Percentiles rank a stretch among this genome's conserved stretches.
Conservation (phyloP, 2,113 vertebrate species). For the Ophthalmolycus amberensis region DNA sequence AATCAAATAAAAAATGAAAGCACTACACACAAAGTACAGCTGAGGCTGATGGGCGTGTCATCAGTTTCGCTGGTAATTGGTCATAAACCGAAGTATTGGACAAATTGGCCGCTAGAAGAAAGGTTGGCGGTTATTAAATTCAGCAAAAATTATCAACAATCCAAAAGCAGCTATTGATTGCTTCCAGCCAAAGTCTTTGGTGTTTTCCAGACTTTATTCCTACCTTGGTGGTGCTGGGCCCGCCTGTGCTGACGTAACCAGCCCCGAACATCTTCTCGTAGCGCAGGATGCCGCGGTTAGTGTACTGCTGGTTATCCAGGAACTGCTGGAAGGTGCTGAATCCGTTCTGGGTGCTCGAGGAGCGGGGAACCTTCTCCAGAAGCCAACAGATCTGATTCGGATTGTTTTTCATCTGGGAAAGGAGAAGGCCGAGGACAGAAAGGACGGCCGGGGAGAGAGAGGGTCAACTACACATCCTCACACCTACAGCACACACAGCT, state of each 20-base stretch:
- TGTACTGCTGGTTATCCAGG: conserved; percentile 88
- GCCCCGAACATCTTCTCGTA: conserved; percentile 89
- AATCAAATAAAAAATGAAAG: too few relatives aligned
- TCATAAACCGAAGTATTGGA: not conserved
- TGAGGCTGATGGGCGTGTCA: not conserved
- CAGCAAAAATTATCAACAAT: not conserved
- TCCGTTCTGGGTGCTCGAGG: conserved; percentile 51
- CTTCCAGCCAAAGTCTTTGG: not conserved
- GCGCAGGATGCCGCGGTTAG: conserved; percentile 82
- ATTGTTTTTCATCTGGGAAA: conserved; percentile 86
- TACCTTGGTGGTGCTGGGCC: conserved; percentile 86
- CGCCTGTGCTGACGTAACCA: conserved; percentile 88
- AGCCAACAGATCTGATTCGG: conserved; percentile 89
- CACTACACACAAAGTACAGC: not conserved
- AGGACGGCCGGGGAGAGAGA: not conserved
- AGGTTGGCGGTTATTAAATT: not conserved
- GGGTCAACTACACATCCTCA: not conserved
- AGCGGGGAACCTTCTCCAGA: conserved; percentile 81
- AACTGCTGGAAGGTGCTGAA: conserved; percentile 87
- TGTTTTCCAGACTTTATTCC: not conserved
- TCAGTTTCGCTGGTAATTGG: not conserved
- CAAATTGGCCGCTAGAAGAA: not conserved
- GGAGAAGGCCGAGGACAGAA: not conserved
- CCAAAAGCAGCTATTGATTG: not conserved
- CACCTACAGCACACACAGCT: not conserved